Percentiles rank a stretch among this genome's conserved stretches.
These are phyloP conservation scores for Holacanthella duospinosa DNA, from an alignment of 2,888 invertebrate species.

Conservation along the genomic window DNA sequence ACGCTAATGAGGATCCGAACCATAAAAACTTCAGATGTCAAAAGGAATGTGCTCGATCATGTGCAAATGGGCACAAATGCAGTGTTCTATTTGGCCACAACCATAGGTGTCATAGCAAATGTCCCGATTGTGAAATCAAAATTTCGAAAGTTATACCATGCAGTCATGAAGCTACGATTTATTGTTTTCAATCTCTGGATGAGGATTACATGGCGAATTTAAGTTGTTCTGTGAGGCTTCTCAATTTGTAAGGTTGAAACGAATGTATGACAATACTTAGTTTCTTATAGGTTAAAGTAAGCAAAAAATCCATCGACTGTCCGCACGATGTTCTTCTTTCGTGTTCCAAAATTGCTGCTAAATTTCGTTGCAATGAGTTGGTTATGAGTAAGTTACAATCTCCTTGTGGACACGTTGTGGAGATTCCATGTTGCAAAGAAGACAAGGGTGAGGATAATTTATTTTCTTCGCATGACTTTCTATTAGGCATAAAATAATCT, in stretches of 20 bases:
- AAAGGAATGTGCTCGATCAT: conserved; percentile 17
- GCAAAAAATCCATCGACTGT: neutral
- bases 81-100: neutral
- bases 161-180: too few relatives aligned
- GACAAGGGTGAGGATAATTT: too few relatives aligned
- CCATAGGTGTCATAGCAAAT: neutral
- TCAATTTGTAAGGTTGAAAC: neutral
- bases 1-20: conserved; percentile 50
- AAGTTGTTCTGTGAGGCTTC: too few relatives aligned
- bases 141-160: neutral
- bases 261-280: neutral
- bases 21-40: conserved; percentile 41
- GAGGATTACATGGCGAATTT: too few relatives aligned
- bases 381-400: neutral
- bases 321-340: neutral
- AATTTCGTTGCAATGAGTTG: neutral
- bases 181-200: too few relatives aligned
- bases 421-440: neutral
- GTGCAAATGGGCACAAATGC: conserved; percentile 3
- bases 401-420: neutral
- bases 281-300: neutral
- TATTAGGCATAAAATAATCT: too few relatives aligned
- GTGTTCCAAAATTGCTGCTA: neutral
- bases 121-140: neutral
- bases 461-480: too few relatives aligned